Conservation (phyloP, 1,140 invertebrate genomes). For the Dreissena rostriformis region DNA sequence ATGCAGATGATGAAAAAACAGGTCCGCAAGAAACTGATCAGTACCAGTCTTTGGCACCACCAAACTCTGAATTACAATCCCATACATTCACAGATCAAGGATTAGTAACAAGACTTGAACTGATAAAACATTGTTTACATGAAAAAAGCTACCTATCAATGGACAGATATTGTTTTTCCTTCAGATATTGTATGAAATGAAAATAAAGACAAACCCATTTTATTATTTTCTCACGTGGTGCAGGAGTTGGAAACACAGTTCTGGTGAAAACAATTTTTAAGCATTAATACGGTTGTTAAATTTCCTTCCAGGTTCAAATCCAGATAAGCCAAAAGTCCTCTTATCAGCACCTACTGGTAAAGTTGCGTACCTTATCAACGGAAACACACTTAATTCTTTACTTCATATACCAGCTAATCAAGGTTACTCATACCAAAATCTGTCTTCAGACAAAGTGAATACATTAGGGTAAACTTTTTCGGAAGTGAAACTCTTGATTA, state of each 20-base stretch:
- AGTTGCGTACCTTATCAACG: slow-evolving; percentile 36
- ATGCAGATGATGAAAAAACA: neutral
- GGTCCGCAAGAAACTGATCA: neutral
- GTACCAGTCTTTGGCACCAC: slow-evolving; percentile 5
- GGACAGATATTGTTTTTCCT: slow-evolving; percentile 14
- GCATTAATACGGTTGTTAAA: slow-evolving; percentile 10
- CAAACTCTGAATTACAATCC: neutral
- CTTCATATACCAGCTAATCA: slow-evolving; percentile 25
- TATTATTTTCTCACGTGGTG: slow-evolving; percentile 1
- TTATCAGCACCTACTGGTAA: slow-evolving; percentile 31
- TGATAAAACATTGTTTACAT: neutral
- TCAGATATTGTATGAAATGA: slow-evolving; percentile 14
- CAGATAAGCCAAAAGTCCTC: slow-evolving; percentile 15
- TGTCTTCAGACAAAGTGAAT: slow-evolving; percentile 1
- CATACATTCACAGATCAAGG: neutral
- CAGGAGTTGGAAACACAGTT: slow-evolving; percentile 24
- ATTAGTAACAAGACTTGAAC: neutral
- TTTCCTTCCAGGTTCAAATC: slow-evolving; percentile 9
- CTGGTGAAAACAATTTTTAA: neutral
- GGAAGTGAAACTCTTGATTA: slow-evolving; percentile 1
- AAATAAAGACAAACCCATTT: slow-evolving; percentile 5
- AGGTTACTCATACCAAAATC: neutral
- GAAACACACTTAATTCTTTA: slow-evolving; percentile 29
- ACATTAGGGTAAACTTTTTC: slow-evolving; percentile 5
- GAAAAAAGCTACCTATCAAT: slow-evolving; percentile 6